Percentiles rank a stretch among this genome's conserved stretches.
phyloP scores from a whole-genome alignment of 2,888 invertebrate species.

The Nineta flava region DNA sequence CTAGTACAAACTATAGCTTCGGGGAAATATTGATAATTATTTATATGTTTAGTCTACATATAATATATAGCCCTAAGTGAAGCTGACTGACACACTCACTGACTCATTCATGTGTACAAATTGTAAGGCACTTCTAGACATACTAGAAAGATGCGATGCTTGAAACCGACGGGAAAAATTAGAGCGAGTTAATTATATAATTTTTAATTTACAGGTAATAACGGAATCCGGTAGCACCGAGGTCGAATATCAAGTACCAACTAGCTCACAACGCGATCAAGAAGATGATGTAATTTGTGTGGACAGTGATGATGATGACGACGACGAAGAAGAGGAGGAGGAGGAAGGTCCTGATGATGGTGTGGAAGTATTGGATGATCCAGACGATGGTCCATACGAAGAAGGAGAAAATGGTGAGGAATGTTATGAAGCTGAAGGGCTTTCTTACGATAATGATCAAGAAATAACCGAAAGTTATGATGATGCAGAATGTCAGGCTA shows the following conservation, averaged over 20 bases:
- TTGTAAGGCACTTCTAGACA: too few relatives aligned
- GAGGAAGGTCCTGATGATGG: slow-evolving; percentile 35
- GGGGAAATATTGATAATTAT: too few relatives aligned
- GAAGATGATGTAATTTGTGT: slow-evolving; percentile 70
- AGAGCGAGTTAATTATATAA: not conserved
- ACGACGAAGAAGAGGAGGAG: slow-evolving; percentile 31
- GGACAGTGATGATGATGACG: slow-evolving; percentile 64
- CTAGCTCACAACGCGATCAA: slow-evolving; percentile 73
- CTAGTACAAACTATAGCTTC: too few relatives aligned
- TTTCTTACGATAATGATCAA: slow-evolving; percentile 31
- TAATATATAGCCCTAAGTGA: too few relatives aligned
- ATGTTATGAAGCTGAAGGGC: slow-evolving; percentile 30
- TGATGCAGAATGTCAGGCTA: slow-evolving; percentile 12
- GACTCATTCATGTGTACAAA: too few relatives aligned
- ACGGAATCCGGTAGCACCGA: slow-evolving; percentile 42
- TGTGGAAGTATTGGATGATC: slow-evolving; percentile 25
- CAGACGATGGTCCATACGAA: slow-evolving; percentile 27
- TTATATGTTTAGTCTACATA: too few relatives aligned
- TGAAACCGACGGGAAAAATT: too few relatives aligned
- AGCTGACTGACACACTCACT: too few relatives aligned
- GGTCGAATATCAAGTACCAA: slow-evolving; percentile 73
- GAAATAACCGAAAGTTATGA: slow-evolving; percentile 31
- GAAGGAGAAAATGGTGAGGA: slow-evolving; percentile 37
- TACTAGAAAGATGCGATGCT: too few relatives aligned
- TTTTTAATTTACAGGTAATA: slow-evolving; percentile 26